Percentiles rank a stretch among this genome's conserved stretches.
These are phyloP conservation scores for Hydriomena furcata DNA, from an alignment of 2,888 invertebrate species.

Conservation along the genomic window DNA sequence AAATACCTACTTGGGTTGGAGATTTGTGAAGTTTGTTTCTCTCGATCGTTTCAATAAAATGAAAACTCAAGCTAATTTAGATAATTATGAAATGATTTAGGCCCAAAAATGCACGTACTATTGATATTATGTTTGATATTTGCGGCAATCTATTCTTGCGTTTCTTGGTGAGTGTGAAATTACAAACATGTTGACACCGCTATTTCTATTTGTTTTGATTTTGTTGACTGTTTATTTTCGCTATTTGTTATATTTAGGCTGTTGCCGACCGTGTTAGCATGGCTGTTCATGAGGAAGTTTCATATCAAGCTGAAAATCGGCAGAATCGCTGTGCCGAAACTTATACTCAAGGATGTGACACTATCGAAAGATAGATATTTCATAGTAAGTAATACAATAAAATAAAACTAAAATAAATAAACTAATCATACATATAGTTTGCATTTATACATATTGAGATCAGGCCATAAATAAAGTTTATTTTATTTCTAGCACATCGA, in stretches of 20 bases:
- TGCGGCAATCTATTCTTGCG: slow-evolving; percentile 81
- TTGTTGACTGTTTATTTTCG: slow-evolving; percentile 48
- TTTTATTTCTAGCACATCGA: slow-evolving; percentile 88
- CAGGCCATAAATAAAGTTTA: too few species aligned
- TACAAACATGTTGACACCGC: slow-evolving; percentile 38
- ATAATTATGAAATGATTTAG: slow-evolving; percentile 44
- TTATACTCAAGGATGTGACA: slow-evolving; percentile 91
- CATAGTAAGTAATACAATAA: slow-evolving; percentile 84
- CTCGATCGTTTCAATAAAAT: too few species aligned
- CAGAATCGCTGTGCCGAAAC: slow-evolving; percentile 90
- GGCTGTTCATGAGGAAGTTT: slow-evolving; percentile 91
- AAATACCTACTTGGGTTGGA: too few species aligned
- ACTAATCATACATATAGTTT: neutral
- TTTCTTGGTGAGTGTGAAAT: slow-evolving; percentile 81
- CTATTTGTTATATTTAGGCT: slow-evolving; percentile 83
- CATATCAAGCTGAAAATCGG: slow-evolving; percentile 91
- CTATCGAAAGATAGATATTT: slow-evolving; percentile 91
- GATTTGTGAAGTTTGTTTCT: too few species aligned
- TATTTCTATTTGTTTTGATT: slow-evolving; percentile 60
- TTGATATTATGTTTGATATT: slow-evolving; percentile 65
- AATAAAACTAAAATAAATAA: too few species aligned
- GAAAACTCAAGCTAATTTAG: too few species aligned
- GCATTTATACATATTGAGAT: too few species aligned
- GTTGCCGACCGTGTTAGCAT: slow-evolving; percentile 89
- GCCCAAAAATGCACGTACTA: slow-evolving; percentile 63